A percentile compares a stretch with the other conserved stretches of the same genome.
Evolutionary conservation across 2,888 invertebrate species (phyloP).

Genomic region (Mechanitis messenoides): DNA sequence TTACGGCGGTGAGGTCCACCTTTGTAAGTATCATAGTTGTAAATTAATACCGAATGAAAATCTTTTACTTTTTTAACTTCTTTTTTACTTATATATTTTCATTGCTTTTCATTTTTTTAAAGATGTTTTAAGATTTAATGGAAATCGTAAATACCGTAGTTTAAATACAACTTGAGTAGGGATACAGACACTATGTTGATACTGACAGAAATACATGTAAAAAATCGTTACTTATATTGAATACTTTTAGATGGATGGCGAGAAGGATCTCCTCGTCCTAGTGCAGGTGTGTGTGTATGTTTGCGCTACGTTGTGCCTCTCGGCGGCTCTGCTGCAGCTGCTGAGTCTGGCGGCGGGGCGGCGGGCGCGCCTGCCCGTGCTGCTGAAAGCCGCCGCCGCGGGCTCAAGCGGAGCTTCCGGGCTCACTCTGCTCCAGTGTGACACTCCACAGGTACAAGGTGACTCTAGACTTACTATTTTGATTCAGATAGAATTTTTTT

Average conservation of each 20-base stretch:
- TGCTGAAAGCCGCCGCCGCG: conserved; percentile 60
- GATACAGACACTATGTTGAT: too few species aligned
- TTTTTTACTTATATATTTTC: too few species aligned
- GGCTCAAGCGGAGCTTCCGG: conserved; percentile 62
- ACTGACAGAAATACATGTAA: too few species aligned
- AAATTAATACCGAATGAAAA: background rate
- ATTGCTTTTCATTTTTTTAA: too few species aligned
- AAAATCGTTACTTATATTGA: background rate
- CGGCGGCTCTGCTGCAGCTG: conserved; percentile 57
- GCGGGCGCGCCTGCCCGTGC: conserved; percentile 46
- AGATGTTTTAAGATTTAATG: too few species aligned
- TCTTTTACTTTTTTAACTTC: too few species aligned
- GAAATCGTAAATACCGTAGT: background rate
- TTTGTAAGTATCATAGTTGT: conserved; percentile 48
- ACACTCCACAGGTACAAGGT: conserved; percentile 52
- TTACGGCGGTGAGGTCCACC: conserved; percentile 56
- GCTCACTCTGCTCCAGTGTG: conserved; percentile 57
- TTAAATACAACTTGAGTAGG: background rate
- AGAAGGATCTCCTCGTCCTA: conserved; percentile 58
- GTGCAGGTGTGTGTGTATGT: conserved; percentile 62
- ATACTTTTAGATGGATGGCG: conserved; percentile 54
- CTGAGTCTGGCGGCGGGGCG: conserved; percentile 49
- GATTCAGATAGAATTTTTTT: too few species aligned
- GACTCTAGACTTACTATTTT: background rate
- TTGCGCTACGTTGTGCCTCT: conserved; percentile 63